Conservation (phyloP, 1,140 invertebrate genomes). For the Trachymyrmex cornetzi region DNA sequence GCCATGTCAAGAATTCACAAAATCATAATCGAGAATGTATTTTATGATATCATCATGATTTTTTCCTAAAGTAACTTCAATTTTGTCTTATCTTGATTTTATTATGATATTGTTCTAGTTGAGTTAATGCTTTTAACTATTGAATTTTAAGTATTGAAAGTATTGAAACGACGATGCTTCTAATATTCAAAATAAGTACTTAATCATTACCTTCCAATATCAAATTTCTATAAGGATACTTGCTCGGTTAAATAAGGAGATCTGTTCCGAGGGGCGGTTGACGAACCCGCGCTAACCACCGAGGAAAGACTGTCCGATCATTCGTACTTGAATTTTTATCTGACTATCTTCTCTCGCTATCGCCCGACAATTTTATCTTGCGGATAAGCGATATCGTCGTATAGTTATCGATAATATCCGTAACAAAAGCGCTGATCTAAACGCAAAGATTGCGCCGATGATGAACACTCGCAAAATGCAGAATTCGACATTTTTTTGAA, state of each 20-base stretch:
- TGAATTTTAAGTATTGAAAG: too few species aligned
- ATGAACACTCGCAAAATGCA: not conserved
- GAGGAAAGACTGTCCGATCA: constrained; percentile 5
- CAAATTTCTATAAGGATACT: too few species aligned
- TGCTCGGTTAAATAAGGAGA: not conserved
- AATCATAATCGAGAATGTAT: too few species aligned
- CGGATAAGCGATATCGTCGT: constrained; percentile 73
- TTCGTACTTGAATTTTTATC: constrained; percentile 3
- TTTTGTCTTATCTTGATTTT: too few species aligned
- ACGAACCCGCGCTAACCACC: constrained; percentile 3
- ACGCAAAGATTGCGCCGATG: not conserved
- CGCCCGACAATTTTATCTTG: constrained; percentile 64
- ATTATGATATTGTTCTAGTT: too few species aligned
- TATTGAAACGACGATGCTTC: too few species aligned
- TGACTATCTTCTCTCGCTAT: constrained; percentile 29
- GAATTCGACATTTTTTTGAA: not conserved
- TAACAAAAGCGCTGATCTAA: constrained; percentile 29
- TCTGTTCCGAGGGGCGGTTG: not conserved
- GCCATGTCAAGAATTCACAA: too few species aligned
- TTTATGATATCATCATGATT: too few species aligned
- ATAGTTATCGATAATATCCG: constrained; percentile 25
- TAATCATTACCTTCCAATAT: too few species aligned
- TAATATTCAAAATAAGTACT: too few species aligned
- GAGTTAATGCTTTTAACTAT: too few species aligned
- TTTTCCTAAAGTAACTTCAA: too few species aligned